Base-by-base conservation (phyloP, 2,113 vertebrate species). In the Rhagologus leucostigma region DNA sequence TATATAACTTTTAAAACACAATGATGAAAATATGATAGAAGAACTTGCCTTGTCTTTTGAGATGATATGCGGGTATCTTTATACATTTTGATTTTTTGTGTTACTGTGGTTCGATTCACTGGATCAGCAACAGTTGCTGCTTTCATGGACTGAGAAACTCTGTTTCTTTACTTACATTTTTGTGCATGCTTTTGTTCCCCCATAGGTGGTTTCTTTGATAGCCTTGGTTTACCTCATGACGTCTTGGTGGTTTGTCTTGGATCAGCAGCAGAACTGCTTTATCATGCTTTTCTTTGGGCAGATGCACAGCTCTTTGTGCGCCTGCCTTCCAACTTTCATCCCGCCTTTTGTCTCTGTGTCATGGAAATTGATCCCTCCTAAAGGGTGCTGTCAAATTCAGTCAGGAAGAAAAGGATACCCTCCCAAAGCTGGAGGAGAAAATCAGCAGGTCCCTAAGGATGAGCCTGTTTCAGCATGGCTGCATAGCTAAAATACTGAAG, bases 341-440 rank as follows among this genome's bases (percentile, higher is more conserved):
- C 41, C 17, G 9, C 77, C 95, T 97, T 97, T 97, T 98, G 89
- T 98, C 86, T 94, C 97, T 91, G 96, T 71, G 84, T 83, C 29
- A 20, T 96, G 84, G 96, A 98, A 98, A 98, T 95, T 71, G 97
- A 98, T 98, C 96, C 89, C 96, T 97, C 85, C 90, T 93, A 95
- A 95, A 97, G 95, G 98, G 84, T 6, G 64, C 96, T 95, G 97
- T 97, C 88, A 97, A 96, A 98, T 98, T 97, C 97, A 97, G 96
- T 90, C 92, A 91, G 88, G 94, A 76, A 87, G 96, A 93, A 96
- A 95, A 94, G 90, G 96, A 97, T 97, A 91, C 21, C 87, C 93
- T 98, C 98, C 98, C 95, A 97, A 97, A 98, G 91, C 84, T 95
- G 87, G 90, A 96, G 94, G 90, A 70, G 73, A 67, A 96, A 94